Base-by-base conservation (phyloP, 2,888 invertebrate species). In the Polydesmus complanatus region DNA sequence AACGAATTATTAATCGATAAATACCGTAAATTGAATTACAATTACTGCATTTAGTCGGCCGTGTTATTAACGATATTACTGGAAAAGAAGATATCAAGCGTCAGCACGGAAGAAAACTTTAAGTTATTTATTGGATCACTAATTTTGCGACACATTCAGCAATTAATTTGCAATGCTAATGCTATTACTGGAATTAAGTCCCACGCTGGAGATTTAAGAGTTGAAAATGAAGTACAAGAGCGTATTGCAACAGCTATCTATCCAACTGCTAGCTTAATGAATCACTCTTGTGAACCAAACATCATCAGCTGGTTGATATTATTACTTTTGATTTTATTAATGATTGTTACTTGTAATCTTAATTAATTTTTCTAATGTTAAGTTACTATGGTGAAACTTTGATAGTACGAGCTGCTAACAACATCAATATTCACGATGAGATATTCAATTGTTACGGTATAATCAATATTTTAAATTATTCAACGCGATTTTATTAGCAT, bases 231-330 rank as follows among this genome's bases (percentile, higher is more conserved):
- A 25, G 47, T 53, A 47, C 77, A 79, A 65, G 71, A 72, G n/a
- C 77, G 79, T 67, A 73, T 81, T 58, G 91, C 88, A 0, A 85
- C 89, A 1, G 91, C 85, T 0, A 86, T 93, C 69, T 91, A 86
- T 72, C 88, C 92, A 0, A 83, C 88, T 1, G 83, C 88, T 0
- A 88, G 90, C 68, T 83, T 93, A 76, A 87, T 93, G 83, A 96
- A 95, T 73, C 95, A 96, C 75, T 86, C 91, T 0, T 95, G 95
- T 72, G 83, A 86, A 65, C 85, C 90, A 3, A 86, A 85, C 68
- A 85, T 92, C 62, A 81, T 83, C 58, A 83, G 83, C 68, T 82
- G 81, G 84, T 86, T 72, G 72, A 70, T 70, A 56, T 60, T 11
- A 14, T 25, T 25, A 49, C 47, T 21, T 25, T 21, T 52, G 21